A percentile compares a stretch with the other conserved stretches of the same genome.
Evolutionary conservation across 2,888 invertebrate species (phyloP).

Genomic region (Neelides folsomi): DNA sequence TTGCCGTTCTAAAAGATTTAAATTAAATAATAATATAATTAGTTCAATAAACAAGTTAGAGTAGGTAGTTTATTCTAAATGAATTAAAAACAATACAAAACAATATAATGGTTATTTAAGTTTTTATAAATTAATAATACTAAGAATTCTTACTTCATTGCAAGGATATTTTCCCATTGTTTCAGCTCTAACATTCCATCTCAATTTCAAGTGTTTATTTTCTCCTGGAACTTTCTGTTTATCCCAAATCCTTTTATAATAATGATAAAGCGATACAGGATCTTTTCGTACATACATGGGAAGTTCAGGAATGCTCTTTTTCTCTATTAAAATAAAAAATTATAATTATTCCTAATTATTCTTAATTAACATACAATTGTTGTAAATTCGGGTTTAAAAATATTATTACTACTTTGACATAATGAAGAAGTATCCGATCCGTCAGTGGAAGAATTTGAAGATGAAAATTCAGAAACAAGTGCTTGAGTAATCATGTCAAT

Average conservation of each 20-base stretch:
- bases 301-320: no score
- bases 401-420: no score
- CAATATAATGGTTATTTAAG: background rate
- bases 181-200: slow-evolving; percentile 25
- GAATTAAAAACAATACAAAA: background rate
- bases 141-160: slow-evolving; percentile 9
- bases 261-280: slow-evolving; percentile 29
- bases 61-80: background rate
- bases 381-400: background rate
- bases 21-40: background rate
- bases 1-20: no score
- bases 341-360: no score
- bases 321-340: no score
- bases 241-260: slow-evolving; percentile 29
- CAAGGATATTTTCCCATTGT: slow-evolving; percentile 15
- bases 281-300: slow-evolving; percentile 12
- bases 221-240: slow-evolving; percentile 28
- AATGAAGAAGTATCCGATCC: no score
- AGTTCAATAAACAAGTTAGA: background rate
- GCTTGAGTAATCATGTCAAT: no score
- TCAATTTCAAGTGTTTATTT: slow-evolving; percentile 26
- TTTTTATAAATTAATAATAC: background rate
- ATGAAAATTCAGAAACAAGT: no score
- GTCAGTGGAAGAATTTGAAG: no score
- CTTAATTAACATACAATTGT: background rate